Evolutionary conservation across 1,140 invertebrate genomes (phyloP), one percentile per base, ranked within the genome.

Genomic region (Trichoplusia ni): DNA sequence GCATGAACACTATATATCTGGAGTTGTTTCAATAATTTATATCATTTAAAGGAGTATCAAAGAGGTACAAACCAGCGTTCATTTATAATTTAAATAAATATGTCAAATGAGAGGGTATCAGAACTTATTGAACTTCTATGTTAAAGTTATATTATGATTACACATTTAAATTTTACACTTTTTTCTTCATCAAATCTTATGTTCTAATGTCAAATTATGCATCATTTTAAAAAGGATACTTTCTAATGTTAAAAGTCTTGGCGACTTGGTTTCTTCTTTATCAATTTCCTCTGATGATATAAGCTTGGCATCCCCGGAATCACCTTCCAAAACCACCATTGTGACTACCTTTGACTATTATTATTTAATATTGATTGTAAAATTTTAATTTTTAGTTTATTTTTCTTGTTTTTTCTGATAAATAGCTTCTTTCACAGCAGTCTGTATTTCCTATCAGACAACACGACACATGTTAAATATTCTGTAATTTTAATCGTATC

Each of bases 161-260:
- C n/a, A n/a, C n/a, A n/a, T n/a, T n/a, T n/a, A n/a, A n/a, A n/a
- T n/a, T n/a, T n/a, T n/a, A n/a, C n/a, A n/a, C n/a, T n/a, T n/a
- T n/a, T n/a, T n/a, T n/a, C n/a, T 2, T 7, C 11, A 38, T 11
- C 1, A 14, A 16, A 16, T 38, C 4, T 6, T 2, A 14, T 8
- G 4, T 42, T 42, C 6, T n/a, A 3, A 42, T 23, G n/a, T 29
- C 9, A 14, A 27, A 47, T 9, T n/a, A 1, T 33, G 29, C 9
- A 33, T n/a, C n/a, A 6, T n/a, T 9, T 27, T 60, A 3, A 37
- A 89, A 89, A 88, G 86, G 86, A 89, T 89, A 89, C 86, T 89
- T 84, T 89, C 86, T 82, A 89, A 77, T 37, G 80, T 75, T 67
- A 89, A 66, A n/a, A 79, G 58, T 58, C 67, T 80, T 7, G 76